These are phyloP conservation scores for Belonocnema kinseyi DNA, from an alignment of 1,140 invertebrate species.

Conservation along the genomic window DNA sequence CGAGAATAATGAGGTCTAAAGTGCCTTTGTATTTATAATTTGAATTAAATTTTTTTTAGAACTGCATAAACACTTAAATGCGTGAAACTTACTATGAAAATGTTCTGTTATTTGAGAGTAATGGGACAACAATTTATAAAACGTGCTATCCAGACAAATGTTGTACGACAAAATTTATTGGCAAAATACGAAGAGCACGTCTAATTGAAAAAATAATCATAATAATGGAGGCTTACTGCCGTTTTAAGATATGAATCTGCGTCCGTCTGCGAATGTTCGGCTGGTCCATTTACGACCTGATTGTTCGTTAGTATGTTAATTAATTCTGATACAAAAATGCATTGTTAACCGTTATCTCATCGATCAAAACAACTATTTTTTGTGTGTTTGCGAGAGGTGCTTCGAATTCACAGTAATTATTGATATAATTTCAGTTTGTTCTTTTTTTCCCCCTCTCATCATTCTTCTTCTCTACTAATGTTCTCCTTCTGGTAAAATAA, in stretches of 20 bases:
- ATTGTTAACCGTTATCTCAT: conserved; percentile 53
- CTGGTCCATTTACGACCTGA: no score
- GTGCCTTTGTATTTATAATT: conserved; percentile 52
- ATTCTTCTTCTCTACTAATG: no score
- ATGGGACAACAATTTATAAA: neutral
- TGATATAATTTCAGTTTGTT: no score
- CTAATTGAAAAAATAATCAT: neutral
- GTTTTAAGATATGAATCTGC: conserved; percentile 2
- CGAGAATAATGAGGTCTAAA: conserved; percentile 44
- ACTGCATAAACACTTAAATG: neutral
- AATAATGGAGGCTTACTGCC: neutral
- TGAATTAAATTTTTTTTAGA: conserved; percentile 34
- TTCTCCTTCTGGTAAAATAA: no score
- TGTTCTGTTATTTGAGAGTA: neutral
- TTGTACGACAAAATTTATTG: neutral
- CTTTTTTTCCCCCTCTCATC: no score
- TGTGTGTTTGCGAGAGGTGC: conserved; percentile 32
- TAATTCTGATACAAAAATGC: conserved; percentile 49
- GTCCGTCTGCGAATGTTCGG: conserved; percentile 34
- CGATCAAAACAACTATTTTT: conserved; percentile 37
- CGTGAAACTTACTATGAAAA: neutral
- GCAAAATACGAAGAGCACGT: neutral
- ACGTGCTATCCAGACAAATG: neutral
- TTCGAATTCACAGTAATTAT: conserved; percentile 6
- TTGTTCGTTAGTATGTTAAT: conserved; percentile 44